These are phyloP conservation scores for Setipinna tenuifilis DNA, from an alignment of 2,797 vertebrate genomes.

Conservation along the genomic window DNA sequence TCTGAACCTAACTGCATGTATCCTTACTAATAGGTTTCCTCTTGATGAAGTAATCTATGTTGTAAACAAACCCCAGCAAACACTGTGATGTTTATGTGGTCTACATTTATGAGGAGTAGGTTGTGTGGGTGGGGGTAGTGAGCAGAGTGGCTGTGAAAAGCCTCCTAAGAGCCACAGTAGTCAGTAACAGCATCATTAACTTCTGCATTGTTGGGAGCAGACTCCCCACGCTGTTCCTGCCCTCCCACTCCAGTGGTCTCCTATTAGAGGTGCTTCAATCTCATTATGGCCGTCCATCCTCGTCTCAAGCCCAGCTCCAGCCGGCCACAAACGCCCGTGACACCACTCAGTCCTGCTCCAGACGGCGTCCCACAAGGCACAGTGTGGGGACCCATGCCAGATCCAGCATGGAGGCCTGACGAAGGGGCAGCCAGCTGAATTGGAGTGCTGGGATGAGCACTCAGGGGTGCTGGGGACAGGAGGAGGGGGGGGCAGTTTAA, in stretches of 20 bases:
- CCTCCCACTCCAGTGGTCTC: constrained; percentile 59
- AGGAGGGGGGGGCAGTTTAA: constrained; percentile 52
- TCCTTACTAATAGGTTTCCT: background rate
- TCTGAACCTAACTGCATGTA: constrained; percentile 1
- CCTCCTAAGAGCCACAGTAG: constrained; percentile 44
- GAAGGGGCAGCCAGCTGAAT: constrained; percentile 54
- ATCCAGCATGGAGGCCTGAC: constrained; percentile 58
- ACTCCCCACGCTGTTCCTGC: constrained; percentile 41
- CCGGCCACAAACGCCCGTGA: constrained; percentile 59
- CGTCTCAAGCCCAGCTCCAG: constrained; percentile 61
- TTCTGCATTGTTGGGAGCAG: constrained; percentile 48
- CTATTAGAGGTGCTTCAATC: constrained; percentile 61
- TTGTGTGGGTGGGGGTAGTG: constrained; percentile 27
- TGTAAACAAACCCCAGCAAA: background rate
- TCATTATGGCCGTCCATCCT: constrained; percentile 69
- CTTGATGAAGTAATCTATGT: background rate
- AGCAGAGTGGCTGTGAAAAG: background rate
- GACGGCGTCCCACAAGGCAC: constrained; percentile 66
- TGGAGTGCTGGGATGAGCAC: constrained; percentile 35
- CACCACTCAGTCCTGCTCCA: constrained; percentile 66
- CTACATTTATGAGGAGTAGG: constrained; percentile 36
- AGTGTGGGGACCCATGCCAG: constrained; percentile 59
- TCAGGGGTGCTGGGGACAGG: constrained; percentile 37
- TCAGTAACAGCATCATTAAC: constrained; percentile 57
- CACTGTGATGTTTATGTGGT: background rate